Evolutionary conservation across 1,140 invertebrate species (phyloP).

Genomic region (Probaryconus sp.): DNA sequence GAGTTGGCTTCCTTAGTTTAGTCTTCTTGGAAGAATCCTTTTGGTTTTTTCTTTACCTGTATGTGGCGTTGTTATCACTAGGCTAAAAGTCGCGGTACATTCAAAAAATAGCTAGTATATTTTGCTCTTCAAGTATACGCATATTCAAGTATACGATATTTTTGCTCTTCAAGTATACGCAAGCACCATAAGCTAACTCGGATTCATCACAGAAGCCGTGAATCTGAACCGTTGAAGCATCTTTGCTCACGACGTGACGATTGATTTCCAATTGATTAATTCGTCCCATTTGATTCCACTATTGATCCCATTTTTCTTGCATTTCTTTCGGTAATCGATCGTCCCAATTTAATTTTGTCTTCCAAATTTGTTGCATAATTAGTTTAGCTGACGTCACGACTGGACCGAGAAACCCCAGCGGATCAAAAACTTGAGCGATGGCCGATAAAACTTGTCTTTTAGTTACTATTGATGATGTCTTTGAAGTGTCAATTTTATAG

Average conservation of each 20-base stretch:
- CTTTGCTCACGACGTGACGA: slow-evolving; percentile 36
- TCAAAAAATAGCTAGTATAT: too few relatives aligned
- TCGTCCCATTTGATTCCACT: neutral
- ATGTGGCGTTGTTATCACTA: too few relatives aligned
- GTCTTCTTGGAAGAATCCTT: too few relatives aligned
- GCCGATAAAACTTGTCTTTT: slow-evolving; percentile 63
- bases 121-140: too few relatives aligned
- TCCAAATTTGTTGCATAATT: slow-evolving; percentile 21
- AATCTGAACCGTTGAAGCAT: slow-evolving; percentile 21
- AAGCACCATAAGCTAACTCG: slow-evolving; percentile 7
- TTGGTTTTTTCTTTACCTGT: too few relatives aligned
- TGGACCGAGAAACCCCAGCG: slow-evolving; percentile 20
- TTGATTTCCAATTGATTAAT: slow-evolving; percentile 34
- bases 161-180: slow-evolving; percentile 23
- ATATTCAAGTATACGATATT: too few relatives aligned
- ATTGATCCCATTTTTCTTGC: slow-evolving; percentile 1
- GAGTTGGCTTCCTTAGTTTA: too few relatives aligned
- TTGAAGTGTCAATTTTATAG: slow-evolving; percentile 35
- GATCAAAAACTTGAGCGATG: slow-evolving; percentile 62
- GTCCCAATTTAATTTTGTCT: slow-evolving; percentile 13
- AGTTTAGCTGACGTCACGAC: neutral
- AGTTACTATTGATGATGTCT: slow-evolving; percentile 30
- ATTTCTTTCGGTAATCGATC: neutral
- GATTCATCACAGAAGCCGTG: slow-evolving; percentile 29
- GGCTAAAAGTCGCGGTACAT: too few relatives aligned